These are phyloP conservation scores for Harpalus rufipes DNA, from an alignment of 2,888 invertebrate genomes.

Conservation along the genomic window DNA sequence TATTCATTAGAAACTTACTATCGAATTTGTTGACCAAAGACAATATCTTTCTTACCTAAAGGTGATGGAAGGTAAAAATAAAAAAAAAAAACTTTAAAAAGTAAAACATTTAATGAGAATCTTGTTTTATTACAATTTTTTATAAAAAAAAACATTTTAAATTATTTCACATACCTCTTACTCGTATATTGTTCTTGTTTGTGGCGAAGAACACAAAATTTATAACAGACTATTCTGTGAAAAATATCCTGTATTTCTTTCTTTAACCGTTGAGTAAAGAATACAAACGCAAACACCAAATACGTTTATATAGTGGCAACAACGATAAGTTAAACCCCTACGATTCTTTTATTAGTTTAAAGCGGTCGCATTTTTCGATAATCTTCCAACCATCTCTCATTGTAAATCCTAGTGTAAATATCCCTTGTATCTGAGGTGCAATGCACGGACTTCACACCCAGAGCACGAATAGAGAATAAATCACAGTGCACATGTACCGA, in stretches of 20 bases:
- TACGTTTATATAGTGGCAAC: not conserved
- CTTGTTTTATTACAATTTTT: too few species aligned
- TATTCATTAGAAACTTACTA: too few species aligned
- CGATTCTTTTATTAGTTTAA: not conserved
- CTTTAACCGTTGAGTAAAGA: not conserved
- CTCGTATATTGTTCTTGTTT: too few species aligned
- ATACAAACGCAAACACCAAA: not conserved
- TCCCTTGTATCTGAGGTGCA: slow-evolving; percentile 20
- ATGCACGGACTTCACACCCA: slow-evolving; percentile 3
- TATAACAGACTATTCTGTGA: not conserved
- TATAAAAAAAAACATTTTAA: too few species aligned
- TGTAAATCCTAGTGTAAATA: slow-evolving; percentile 37
- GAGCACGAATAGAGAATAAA: slow-evolving; percentile 15
- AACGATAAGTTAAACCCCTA: not conserved
- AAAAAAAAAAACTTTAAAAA: too few species aligned
- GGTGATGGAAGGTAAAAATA: too few species aligned
- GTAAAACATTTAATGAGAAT: too few species aligned
- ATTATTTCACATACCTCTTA: too few species aligned
- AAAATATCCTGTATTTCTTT: not conserved
- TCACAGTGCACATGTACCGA: slow-evolving; percentile 22
- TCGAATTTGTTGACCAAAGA: too few species aligned
- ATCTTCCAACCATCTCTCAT: slow-evolving; percentile 16
- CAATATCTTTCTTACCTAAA: too few species aligned
- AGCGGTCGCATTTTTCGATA: not conserved
- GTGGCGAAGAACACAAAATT: too few species aligned